Base-by-base conservation (phyloP, 1,140 invertebrate genomes). In the Brachionus asplanchnoidis region DNA sequence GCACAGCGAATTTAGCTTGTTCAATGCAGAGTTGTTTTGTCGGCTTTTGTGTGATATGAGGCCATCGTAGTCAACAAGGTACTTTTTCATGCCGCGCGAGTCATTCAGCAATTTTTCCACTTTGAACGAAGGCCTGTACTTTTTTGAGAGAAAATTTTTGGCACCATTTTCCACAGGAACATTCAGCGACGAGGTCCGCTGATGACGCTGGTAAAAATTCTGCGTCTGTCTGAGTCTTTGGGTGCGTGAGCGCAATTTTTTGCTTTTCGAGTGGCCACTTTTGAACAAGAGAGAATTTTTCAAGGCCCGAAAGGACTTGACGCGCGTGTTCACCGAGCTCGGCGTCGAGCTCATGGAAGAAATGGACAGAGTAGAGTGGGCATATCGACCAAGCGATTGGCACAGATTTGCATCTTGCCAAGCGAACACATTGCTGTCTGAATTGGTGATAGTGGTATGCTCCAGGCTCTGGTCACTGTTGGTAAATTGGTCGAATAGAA, bases 21-120 rank as follows among this genome's bases (percentile, higher is more conserved):
- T 77, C 20, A 77, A 77, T 14, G 20, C 9, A 53, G 50, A 2
- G 9, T 1, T 23, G 26, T 28, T 77, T 26, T 28, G 46, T 1
- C 1, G 8, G 28, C 20, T 75, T 44, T 40, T 75, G 14, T 44
- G 40, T 7, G 42, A 82, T 32, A 82, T 60, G 26, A 82, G 53
- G 20, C 36, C n/a, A 65, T 82, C 79, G 17, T 82, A 82, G 26
- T 82, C 79, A 23, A 82, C 26, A 4, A 82, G 60, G 36, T 82
- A 82, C 26, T 82, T 82, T 82, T 82, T 82, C 53, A 82, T 65
- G 20, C 79, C 79, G 36, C 65, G 79, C n/a, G 79, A 60, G 53
- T 82, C 79, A 26, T 82, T 82, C 1, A 82, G 60, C 12, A 82
- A 44, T 68, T 60, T 68, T 82, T 82, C 79, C 12, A 82, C 65